These are phyloP conservation scores for Amiota communis DNA, from an alignment of 2,888 invertebrate genomes.

Conservation along the genomic window DNA sequence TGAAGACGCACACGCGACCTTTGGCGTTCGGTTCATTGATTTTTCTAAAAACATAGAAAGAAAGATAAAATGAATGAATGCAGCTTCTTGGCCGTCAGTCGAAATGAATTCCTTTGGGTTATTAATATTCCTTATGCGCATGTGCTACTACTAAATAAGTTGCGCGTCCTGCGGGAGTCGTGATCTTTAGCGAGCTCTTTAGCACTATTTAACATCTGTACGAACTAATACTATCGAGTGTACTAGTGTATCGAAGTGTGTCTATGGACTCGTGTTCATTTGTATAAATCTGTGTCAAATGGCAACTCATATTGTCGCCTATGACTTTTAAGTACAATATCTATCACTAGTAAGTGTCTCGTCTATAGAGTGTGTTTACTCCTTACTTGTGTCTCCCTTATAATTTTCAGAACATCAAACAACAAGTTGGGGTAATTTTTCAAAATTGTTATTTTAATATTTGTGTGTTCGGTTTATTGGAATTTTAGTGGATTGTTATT, in stretches of 20 bases:
- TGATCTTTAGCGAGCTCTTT: conserved; percentile 47
- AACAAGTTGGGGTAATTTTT: conserved; percentile 36
- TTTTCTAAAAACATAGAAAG: too few species aligned
- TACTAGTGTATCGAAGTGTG: neutral
- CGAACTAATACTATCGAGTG: conserved; percentile 24
- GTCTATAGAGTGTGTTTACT: conserved; percentile 18
- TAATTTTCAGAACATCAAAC: neutral
- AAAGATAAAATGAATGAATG: neutral
- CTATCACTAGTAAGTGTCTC: conserved; percentile 14
- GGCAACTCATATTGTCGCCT: conserved; percentile 30
- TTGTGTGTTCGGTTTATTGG: conserved; percentile 25
- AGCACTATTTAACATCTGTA: conserved; percentile 56
- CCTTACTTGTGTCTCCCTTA: neutral
- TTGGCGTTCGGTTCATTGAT: neutral
- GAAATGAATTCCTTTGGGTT: neutral
- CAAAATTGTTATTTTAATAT: conserved; percentile 28
- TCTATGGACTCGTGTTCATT: conserved; percentile 11
- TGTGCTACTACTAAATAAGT: conserved; percentile 10
- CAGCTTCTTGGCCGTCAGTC: conserved; percentile 1
- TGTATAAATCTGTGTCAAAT: conserved; percentile 53
- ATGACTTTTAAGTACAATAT: neutral
- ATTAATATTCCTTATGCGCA: conserved; percentile 15
- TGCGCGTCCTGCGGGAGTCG: conserved; percentile 13
- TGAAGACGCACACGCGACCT: conserved; percentile 25
- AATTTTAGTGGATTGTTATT: conserved; percentile 33